Evolutionary conservation across 1,140 invertebrate species (phyloP), one percentile per base, ranked within the genome.

Genomic region (Diorhabda carinulata): DNA sequence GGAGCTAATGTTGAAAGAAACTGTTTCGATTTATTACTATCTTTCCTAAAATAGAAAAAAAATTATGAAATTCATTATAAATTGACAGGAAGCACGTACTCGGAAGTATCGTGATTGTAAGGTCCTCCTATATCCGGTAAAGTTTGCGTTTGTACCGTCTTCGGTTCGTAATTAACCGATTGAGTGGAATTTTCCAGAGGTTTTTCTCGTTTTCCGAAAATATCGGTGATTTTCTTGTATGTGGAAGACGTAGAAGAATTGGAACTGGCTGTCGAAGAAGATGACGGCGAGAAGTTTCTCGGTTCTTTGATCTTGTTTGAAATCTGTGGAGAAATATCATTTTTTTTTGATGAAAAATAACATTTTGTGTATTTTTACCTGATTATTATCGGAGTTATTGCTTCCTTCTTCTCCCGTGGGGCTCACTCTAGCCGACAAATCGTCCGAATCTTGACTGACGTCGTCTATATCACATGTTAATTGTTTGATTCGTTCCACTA

Each of bases 401-500:
- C 74, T 83, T 74, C 76, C 78, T 81, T 85, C 80, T 78, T 85
- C 81, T 57, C 87, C 82, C 10, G 85, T 81, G n/a, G 86, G 85
- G 73, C 84, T 84, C 2, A 84, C 79, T 5, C 86, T 78, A 58
- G 73, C 70, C 25, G 73, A 70, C 65, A 72, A 76, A 41, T 76
- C 74, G 7, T 77, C 73, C n/a, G 76, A 67, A 57, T 78, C 74
- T 61, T 72, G 72, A 42, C 43, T 60, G 3, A 43, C 43, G 3
- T 92, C 90, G 65, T 91, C 90, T 59, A 93, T 89, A 70, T 92
- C 90, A 77, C 92, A 93, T 1, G 92, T 94, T 10, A 94, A 80
- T 73, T 92, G 88, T 57, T 90, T 87, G 67, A 94, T 93, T 60
- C 91, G 84, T 73, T 94, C 92, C 42, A 92, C 90, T 9, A 94